These are phyloP conservation scores for Ptiloglossa arizonensis DNA, from an alignment of 1,140 invertebrate genomes.

Conservation along the genomic window DNA sequence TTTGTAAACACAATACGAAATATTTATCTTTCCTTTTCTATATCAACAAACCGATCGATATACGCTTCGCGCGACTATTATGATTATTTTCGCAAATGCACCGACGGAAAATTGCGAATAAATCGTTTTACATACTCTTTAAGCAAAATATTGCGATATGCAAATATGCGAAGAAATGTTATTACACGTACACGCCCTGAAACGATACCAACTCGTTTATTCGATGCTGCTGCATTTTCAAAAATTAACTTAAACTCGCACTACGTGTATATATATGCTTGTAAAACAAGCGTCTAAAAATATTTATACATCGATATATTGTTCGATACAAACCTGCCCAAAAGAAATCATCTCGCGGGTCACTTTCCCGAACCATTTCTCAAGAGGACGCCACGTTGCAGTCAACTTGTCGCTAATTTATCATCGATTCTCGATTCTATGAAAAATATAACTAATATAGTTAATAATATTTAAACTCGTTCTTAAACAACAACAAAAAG, in stretches of 20 bases:
- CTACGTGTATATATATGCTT: no score
- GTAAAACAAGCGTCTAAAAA: no score
- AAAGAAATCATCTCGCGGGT: background rate
- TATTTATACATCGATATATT: background rate
- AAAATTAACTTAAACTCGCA: no score
- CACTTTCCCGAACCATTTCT: no score
- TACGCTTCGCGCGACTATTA: background rate
- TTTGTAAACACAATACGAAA: conserved; percentile 52
- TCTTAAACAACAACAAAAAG: background rate
- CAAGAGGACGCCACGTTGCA: background rate
- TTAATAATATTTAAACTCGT: background rate
- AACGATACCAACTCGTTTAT: background rate
- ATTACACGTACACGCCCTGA: no score
- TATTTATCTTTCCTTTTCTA: conserved; percentile 32
- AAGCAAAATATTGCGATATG: background rate
- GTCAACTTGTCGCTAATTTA: background rate
- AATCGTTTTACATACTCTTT: background rate
- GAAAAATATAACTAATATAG: background rate
- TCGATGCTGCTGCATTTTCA: background rate
- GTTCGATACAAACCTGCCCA: no score
- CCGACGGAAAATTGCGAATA: background rate
- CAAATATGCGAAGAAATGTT: no score
- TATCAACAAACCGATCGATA: background rate
- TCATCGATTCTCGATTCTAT: background rate
- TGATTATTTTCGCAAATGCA: background rate